Percentiles rank a stretch among this genome's conserved stretches.
phyloP scores from a whole-genome alignment of 1,140 invertebrate species.

The Aporrectodea caliginosa region DNA sequence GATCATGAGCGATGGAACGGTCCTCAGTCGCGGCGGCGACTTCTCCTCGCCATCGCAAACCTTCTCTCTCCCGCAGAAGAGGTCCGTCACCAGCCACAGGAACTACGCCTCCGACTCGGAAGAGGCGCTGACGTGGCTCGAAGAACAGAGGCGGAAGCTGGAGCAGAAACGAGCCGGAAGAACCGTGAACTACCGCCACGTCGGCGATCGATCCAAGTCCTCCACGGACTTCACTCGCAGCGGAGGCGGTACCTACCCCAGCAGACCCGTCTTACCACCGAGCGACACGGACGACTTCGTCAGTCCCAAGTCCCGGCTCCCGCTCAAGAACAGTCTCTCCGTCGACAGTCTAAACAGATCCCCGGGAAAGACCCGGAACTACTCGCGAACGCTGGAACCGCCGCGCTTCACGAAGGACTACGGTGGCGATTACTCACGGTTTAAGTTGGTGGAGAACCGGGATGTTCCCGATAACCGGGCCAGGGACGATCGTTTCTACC shows the following conservation, averaged over 20 bases:
- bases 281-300: slow-evolving; percentile 28
- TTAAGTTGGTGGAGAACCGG: background rate
- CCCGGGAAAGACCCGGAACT: background rate
- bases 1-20: background rate
- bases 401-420: background rate
- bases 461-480: background rate
- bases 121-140: slow-evolving; percentile 25
- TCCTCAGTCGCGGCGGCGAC: background rate
- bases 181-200: no score
- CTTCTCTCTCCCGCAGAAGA: background rate
- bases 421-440: background rate
- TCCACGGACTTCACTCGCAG: background rate
- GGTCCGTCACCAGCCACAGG: background rate
- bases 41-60: background rate
- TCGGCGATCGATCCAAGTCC: background rate
- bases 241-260: background rate
- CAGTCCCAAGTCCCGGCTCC: background rate
- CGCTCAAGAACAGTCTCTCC: background rate
- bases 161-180: background rate
- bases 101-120: slow-evolving; percentile 24
- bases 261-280: background rate
- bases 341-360: background rate
- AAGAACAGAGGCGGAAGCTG: slow-evolving; percentile 29
- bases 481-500: background rate
- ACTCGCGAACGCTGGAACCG: background rate